Conservation (phyloP, 2,888 invertebrate species). For the Merodon equestris region DNA sequence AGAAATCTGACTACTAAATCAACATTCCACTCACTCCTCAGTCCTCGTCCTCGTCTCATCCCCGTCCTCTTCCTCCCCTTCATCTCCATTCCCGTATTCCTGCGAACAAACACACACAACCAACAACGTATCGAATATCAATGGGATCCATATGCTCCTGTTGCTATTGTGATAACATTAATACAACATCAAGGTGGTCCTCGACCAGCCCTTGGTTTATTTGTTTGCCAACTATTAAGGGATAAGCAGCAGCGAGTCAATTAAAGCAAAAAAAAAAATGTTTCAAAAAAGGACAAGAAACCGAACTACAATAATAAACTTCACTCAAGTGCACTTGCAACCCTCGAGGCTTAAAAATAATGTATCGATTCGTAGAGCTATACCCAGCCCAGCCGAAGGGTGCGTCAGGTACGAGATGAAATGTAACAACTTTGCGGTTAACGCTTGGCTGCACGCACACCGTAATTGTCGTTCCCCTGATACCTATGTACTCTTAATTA, state of each 20-base stretch:
- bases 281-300: slow-evolving; percentile 60
- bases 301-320: slow-evolving; percentile 33
- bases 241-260: slow-evolving; percentile 66
- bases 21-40: slow-evolving; percentile 23
- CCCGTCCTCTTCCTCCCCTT: slow-evolving; percentile 2
- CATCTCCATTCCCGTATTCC: slow-evolving; percentile 4
- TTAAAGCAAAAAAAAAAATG: slow-evolving; percentile 57
- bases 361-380: slow-evolving; percentile 56
- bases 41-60: not conserved
- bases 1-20: slow-evolving; percentile 52
- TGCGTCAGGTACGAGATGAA: slow-evolving; percentile 6
- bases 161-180: slow-evolving; percentile 49
- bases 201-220: slow-evolving; percentile 40
- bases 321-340: slow-evolving; percentile 65
- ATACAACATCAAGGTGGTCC: slow-evolving; percentile 65
- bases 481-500: slow-evolving; percentile 53
- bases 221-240: slow-evolving; percentile 66
- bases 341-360: slow-evolving; percentile 36
- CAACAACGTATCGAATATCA: slow-evolving; percentile 59
- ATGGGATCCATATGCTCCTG: slow-evolving; percentile 61
- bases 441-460: slow-evolving; percentile 35
- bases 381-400: not conserved
- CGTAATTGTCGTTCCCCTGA: slow-evolving; percentile 7
- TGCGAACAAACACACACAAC: slow-evolving; percentile 10
- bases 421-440: slow-evolving; percentile 47